A percentile compares a stretch with the other conserved stretches of the same genome.
These are phyloP conservation scores for Drosophila greeni DNA, from an alignment of 2,888 invertebrate genomes.

Conservation along the genomic window DNA sequence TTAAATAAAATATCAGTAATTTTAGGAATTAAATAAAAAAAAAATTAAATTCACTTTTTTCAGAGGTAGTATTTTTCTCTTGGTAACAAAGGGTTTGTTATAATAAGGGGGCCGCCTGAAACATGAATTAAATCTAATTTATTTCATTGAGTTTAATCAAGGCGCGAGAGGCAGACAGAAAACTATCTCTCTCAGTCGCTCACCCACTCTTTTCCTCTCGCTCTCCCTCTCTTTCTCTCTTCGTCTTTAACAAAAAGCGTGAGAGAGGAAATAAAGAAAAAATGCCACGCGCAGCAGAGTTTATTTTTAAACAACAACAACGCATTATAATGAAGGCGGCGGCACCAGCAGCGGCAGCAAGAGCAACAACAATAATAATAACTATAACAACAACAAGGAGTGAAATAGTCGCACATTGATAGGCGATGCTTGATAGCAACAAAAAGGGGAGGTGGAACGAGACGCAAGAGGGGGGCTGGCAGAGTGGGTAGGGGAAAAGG, in stretches of 20 bases:
- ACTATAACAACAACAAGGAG: conserved; percentile 36
- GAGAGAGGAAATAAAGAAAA: conserved; percentile 45
- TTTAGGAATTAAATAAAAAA: neutral
- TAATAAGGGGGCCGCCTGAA: conserved; percentile 13
- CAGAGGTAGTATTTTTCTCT: no score
- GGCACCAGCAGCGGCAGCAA: conserved; percentile 4
- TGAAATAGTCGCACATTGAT: conserved; percentile 67
- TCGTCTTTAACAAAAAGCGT: neutral
- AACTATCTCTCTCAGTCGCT: neutral
- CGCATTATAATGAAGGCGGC: conserved; percentile 66
- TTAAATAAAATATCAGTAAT: neutral
- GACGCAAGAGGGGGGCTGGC: neutral
- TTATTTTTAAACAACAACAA: conserved; percentile 74
- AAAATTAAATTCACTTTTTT: no score
- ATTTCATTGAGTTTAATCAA: conserved; percentile 57
- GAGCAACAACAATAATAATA: conserved; percentile 45
- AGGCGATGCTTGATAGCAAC: conserved; percentile 70
- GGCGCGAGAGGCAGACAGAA: conserved; percentile 17
- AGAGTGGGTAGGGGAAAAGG: conserved; percentile 1
- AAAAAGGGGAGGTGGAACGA: conserved; percentile 34
- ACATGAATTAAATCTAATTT: conserved; percentile 66
- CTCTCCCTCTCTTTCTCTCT: neutral
- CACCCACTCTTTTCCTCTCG: neutral
- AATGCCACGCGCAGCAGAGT: conserved; percentile 69
- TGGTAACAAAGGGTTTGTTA: neutral